These are phyloP conservation scores for Ptycholaimellus sp. DNA, from an alignment of 2,888 invertebrate species.

Conservation along the genomic window DNA sequence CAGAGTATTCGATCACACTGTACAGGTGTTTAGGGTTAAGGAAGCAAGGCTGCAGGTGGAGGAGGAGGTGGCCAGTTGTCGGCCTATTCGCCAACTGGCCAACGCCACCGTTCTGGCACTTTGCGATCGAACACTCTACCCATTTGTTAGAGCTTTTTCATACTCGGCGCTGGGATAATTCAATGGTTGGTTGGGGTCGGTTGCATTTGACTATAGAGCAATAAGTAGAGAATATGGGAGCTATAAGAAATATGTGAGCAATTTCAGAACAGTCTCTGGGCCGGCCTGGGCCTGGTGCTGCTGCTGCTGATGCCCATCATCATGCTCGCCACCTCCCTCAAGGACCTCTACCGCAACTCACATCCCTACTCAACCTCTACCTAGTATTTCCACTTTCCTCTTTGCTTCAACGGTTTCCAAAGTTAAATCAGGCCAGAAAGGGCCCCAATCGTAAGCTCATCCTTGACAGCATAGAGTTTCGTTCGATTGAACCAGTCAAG, in stretches of 20 bases:
- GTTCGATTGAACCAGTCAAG: no score
- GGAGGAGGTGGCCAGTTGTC: constrained; percentile 17
- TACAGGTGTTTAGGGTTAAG: no score
- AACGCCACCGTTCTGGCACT: constrained; percentile 13
- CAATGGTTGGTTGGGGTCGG: no score
- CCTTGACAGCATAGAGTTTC: no score
- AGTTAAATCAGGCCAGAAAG: no score
- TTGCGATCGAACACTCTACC: constrained; percentile 17
- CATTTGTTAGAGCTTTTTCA: constrained; percentile 12
- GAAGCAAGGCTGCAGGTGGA: constrained; percentile 13
- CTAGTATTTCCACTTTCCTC: no score
- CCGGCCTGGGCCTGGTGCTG: constrained; percentile 28
- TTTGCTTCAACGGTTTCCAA: no score
- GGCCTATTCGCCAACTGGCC: constrained; percentile 14
- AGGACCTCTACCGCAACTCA: constrained; percentile 27
- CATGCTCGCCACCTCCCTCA: constrained; percentile 27
- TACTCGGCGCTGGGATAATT: background rate
- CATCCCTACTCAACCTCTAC: constrained; percentile 15
- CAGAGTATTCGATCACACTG: no score
- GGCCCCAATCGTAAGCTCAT: no score
- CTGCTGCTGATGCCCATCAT: constrained; percentile 28
- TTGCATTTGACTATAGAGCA: no score
- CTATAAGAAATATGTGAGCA: no score
- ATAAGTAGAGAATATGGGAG: no score
- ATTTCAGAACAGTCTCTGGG: constrained; percentile 32